A percentile compares a stretch with the other conserved stretches of the same genome.
These are phyloP conservation scores for Andrena dorsata DNA, from an alignment of 2,888 invertebrate genomes.

Conservation along the genomic window DNA sequence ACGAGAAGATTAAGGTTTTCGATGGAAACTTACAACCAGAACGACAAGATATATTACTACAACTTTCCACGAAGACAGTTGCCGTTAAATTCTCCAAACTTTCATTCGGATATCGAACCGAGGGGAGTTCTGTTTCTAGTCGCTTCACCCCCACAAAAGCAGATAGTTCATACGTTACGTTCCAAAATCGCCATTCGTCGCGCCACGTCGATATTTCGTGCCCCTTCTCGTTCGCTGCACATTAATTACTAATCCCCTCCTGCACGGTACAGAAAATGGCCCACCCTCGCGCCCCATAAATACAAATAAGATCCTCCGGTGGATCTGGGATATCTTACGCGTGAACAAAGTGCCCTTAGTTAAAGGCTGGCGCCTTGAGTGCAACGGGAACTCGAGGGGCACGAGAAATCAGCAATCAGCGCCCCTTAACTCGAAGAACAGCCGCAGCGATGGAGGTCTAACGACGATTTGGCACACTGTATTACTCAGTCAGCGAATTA, in stretches of 20 bases:
- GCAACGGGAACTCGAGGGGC: conserved; percentile 28
- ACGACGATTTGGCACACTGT: conserved; percentile 68
- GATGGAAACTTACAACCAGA: too few species aligned
- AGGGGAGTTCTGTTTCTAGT: background rate
- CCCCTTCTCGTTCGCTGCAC: background rate
- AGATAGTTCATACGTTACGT: conserved; percentile 34
- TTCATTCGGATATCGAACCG: background rate
- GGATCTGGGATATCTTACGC: conserved; percentile 9
- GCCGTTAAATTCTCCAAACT: too few species aligned
- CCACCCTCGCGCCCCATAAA: background rate
- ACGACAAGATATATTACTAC: too few species aligned
- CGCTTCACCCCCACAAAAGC: background rate
- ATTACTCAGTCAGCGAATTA: conserved; percentile 50
- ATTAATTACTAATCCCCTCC: background rate
- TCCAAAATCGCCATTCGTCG: conserved; percentile 13
- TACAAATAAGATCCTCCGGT: background rate
- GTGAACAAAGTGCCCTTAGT: background rate
- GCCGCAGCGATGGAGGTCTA: conserved; percentile 38
- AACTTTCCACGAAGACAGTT: too few species aligned
- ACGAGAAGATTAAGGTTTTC: too few species aligned
- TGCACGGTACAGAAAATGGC: background rate
- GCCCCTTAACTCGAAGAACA: conserved; percentile 37
- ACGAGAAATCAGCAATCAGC: conserved; percentile 48
- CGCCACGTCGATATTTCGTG: conserved; percentile 47
- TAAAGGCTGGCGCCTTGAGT: background rate